Base-by-base conservation (phyloP, 2,888 invertebrate genomes). In the Archips crataeganus region DNA sequence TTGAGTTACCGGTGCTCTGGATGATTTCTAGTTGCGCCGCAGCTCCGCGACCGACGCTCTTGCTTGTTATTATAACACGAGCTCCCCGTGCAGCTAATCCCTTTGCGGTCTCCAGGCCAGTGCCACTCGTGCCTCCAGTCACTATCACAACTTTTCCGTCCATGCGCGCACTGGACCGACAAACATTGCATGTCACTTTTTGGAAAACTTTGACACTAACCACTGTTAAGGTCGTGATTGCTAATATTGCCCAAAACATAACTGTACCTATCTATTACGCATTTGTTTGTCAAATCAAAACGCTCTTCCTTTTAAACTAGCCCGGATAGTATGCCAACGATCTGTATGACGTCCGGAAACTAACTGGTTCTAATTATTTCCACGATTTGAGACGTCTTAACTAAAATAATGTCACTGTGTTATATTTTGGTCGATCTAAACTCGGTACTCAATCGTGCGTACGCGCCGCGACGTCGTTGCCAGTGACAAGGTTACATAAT, bases 31-130 rank as follows among this genome's bases (percentile, higher is more conserved):
- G 87, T 71, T 85, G 87, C 1, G 95, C 95, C 47, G 80, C 82
- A 15, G 82, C 82, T 4, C 88, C 95, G 47, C 92, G 89, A 8
- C 85, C 83, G 71, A 89, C 82, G 76, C 90, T 94, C 49, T 95
- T 85, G 75, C 95, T 95, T 0, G 95, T 95, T 67, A 95, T 83
- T 66, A 95, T 93, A 13, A 95, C 90, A 69, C 89, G 87, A 1
- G 95, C 95, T 8, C 95, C 95, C 57, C 95, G 90, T 75, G 85
- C 85, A 3, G 95, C 95, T 76, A 95, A 81, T 75, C 95, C 94
- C 72, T 90, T 90, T 0, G 95, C 95, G 0, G 95, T 94, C 81
- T 95, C 95, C 49, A 94, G 85, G 3, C 95, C 95, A 32, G 95
- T 90, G 1, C 95, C 95, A 81, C 93, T 84, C 71, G 93, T 94